phyloP scores from a whole-genome alignment of 2,888 invertebrate genomes.

The Chloroclysta siterata region DNA sequence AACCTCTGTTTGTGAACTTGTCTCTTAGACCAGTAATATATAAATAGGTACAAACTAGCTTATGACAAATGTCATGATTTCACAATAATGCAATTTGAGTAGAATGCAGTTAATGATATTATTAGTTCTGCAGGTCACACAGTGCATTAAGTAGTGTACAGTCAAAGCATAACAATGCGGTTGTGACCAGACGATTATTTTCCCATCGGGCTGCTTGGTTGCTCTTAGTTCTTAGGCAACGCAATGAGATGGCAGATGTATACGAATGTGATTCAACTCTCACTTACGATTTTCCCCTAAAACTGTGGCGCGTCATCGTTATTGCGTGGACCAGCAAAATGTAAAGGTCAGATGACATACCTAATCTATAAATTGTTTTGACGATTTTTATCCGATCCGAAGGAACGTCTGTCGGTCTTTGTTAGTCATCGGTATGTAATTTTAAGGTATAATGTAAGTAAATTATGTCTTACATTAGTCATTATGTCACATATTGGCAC shows the following conservation, averaged over 20 bases:
- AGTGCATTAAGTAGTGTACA: slow-evolving; percentile 20
- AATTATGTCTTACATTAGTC: no score
- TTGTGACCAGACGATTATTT: slow-evolving; percentile 39
- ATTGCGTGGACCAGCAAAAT: slow-evolving; percentile 14
- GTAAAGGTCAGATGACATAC: slow-evolving; percentile 16
- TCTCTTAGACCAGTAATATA: neutral
- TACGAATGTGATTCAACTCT: slow-evolving; percentile 49
- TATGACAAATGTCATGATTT: slow-evolving; percentile 25
- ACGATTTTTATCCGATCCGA: neutral
- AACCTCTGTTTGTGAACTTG: neutral
- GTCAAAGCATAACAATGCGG: slow-evolving; percentile 50
- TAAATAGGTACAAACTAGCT: neutral
- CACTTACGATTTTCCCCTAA: slow-evolving; percentile 50
- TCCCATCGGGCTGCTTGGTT: slow-evolving; percentile 22
- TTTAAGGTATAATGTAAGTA: neutral
- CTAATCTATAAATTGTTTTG: slow-evolving; percentile 3
- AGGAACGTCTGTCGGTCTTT: neutral
- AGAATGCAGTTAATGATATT: slow-evolving; percentile 46
- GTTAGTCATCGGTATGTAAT: slow-evolving; percentile 9
- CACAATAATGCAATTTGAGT: slow-evolving; percentile 39
- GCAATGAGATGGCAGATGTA: slow-evolving; percentile 48
- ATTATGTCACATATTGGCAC: no score
- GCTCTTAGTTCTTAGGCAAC: slow-evolving; percentile 48
- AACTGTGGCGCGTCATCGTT: slow-evolving; percentile 27
- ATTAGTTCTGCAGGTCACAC: slow-evolving; percentile 42